A percentile compares a stretch with the other conserved stretches of the same genome.
These are phyloP conservation scores for Isotomurus palustris DNA, from an alignment of 2,888 invertebrate genomes.

Conservation along the genomic window DNA sequence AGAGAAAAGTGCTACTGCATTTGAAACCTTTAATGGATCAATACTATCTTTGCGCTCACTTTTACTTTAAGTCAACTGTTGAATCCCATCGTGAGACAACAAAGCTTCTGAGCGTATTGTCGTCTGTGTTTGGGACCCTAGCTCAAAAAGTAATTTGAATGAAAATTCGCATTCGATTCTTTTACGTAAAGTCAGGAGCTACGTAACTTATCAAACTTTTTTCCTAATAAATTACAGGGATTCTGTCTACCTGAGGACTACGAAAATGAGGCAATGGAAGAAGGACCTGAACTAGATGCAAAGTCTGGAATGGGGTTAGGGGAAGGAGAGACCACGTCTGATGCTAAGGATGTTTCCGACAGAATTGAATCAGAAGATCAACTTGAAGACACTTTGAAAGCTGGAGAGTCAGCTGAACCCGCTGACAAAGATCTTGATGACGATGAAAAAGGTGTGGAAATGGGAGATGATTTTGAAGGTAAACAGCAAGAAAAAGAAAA, in stretches of 20 bases:
- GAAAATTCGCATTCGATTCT: neutral
- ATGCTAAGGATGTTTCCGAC: slow-evolving; percentile 91
- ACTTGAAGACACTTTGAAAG: slow-evolving; percentile 78
- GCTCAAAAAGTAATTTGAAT: slow-evolving; percentile 67
- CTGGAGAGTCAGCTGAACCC: slow-evolving; percentile 66
- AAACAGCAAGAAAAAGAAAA: slow-evolving; percentile 75
- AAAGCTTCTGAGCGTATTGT: slow-evolving; percentile 75
- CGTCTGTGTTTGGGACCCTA: slow-evolving; percentile 79
- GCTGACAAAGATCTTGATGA: slow-evolving; percentile 67
- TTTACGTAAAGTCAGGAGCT: slow-evolving; percentile 5
- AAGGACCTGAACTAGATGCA: slow-evolving; percentile 53
- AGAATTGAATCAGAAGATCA: slow-evolving; percentile 89
- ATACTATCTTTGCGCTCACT: slow-evolving; percentile 68
- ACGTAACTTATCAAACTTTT: neutral
- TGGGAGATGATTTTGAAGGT: slow-evolving; percentile 93
- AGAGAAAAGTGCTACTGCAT: slow-evolving; percentile 36
- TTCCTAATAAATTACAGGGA: slow-evolving; percentile 54
- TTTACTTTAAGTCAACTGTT: slow-evolving; percentile 71
- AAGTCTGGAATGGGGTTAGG: slow-evolving; percentile 77
- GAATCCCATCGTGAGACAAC: slow-evolving; percentile 71
- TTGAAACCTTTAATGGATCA: slow-evolving; percentile 69
- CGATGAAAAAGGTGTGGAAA: slow-evolving; percentile 87
- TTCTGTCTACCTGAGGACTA: slow-evolving; percentile 88
- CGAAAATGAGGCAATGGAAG: slow-evolving; percentile 55
- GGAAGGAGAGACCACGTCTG: slow-evolving; percentile 67